Evolutionary conservation across 2,113 vertebrate genomes (phyloP).

Genomic region (Ahaetulla prasina): DNA sequence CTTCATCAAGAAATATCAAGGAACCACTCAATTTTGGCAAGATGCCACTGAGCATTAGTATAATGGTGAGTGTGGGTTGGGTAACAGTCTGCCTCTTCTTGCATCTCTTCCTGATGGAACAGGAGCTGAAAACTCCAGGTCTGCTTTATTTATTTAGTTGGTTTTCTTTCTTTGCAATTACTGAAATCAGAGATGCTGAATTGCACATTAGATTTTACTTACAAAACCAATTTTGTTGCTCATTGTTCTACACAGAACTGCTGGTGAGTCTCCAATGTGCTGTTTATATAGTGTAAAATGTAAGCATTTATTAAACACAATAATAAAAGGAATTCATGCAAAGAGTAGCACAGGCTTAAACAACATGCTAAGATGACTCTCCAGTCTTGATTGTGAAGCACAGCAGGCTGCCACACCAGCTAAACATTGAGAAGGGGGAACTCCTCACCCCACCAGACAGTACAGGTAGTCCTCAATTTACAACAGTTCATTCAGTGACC

Average conservation of each 20-base stretch:
- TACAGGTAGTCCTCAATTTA: too few species aligned
- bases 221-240: background rate
- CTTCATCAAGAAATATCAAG: background rate
- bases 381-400: background rate
- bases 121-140: background rate
- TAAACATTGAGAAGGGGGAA: background rate
- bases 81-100: background rate
- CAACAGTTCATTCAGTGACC: too few species aligned
- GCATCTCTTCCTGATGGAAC: background rate
- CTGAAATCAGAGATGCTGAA: background rate
- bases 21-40: background rate
- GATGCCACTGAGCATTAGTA: background rate
- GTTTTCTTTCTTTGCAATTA: background rate
- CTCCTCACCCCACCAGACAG: background rate
- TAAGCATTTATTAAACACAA: conserved; percentile 11
- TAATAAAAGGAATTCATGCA: conserved; percentile 2
- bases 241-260: background rate
- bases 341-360: background rate
- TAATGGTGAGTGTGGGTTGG: background rate
- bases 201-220: conserved; percentile 3
- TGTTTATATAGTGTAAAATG: background rate
- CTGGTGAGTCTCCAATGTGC: conserved; percentile 9
- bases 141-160: background rate
- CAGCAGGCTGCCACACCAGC: background rate
- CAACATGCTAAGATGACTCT: background rate